These are phyloP conservation scores for Ailurus styani DNA, from an alignment of 2,113 vertebrate species.

Conservation along the genomic window DNA sequence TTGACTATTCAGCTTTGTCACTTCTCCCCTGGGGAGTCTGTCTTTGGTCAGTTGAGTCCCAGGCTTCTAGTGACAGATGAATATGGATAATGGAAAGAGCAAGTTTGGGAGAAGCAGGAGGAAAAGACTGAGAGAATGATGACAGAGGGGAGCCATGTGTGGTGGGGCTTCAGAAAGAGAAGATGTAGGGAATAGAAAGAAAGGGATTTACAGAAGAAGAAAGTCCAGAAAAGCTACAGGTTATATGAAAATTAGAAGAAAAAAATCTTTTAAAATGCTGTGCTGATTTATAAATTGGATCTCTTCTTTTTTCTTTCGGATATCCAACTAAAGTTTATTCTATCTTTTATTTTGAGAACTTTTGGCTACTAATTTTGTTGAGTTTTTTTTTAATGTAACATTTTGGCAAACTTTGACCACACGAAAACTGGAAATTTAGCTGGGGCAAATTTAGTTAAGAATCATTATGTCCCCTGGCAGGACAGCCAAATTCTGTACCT, in stretches of 20 bases:
- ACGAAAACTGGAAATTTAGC: not conserved
- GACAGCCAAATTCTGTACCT: not conserved
- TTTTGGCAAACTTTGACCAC: not conserved
- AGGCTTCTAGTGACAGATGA: not conserved
- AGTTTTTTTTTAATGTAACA: not conserved
- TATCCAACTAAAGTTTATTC: not conserved
- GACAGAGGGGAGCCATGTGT: not conserved
- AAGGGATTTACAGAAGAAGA: not conserved
- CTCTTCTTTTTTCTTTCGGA: not conserved
- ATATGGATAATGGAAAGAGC: not conserved
- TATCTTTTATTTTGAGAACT: constrained; percentile 1
- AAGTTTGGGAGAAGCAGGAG: not conserved
- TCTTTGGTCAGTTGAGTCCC: not conserved
- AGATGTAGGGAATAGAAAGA: not conserved
- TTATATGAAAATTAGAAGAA: not conserved
- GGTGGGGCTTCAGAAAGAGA: not conserved
- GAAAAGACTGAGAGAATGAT: not conserved
- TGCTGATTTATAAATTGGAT: not conserved
- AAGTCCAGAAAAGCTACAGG: not conserved
- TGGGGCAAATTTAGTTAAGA: not conserved
- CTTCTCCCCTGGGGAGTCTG: not conserved
- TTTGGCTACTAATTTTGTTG: not conserved
- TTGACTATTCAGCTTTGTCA: not conserved
- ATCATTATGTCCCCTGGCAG: not conserved
- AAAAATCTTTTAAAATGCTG: not conserved